phyloP scores from a whole-genome alignment of 2,797 vertebrate genomes.

The Acrossocheilus wenchowensis region DNA sequence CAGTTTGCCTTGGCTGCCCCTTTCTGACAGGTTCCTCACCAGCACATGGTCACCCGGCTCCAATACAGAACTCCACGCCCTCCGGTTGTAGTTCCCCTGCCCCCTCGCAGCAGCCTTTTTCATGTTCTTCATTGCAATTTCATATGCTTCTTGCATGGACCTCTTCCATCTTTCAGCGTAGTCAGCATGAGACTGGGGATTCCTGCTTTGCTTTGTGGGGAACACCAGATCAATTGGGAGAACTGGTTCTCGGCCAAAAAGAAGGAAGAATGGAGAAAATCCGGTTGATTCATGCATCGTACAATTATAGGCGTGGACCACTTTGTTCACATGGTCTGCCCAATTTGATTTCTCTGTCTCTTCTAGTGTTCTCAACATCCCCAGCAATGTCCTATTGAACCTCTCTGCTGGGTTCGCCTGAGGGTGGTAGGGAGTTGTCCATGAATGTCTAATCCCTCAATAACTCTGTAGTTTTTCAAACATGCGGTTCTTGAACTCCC shows the following conservation, averaged over 20 bases:
- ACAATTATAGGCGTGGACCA: no score
- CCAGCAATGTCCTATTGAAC: no score
- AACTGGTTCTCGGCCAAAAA: background rate
- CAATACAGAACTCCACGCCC: conserved; percentile 25
- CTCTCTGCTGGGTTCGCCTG: no score
- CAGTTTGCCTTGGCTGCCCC: conserved; percentile 33
- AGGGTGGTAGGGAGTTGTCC: no score
- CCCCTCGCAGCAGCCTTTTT: conserved; percentile 8
- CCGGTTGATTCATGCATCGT: no score
- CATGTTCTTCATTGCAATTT: conserved; percentile 10
- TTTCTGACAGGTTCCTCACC: conserved; percentile 40
- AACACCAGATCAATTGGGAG: conserved; percentile 37
- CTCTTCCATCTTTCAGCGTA: conserved; percentile 38
- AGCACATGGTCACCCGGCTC: conserved; percentile 49
- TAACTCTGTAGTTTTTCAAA: no score
- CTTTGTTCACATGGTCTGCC: no score
- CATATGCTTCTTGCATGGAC: conserved; percentile 52
- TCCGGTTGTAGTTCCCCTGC: conserved; percentile 44
- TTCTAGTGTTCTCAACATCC: no score
- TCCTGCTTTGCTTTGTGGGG: background rate
- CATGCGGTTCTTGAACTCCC: no score
- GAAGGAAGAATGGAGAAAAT: no score
- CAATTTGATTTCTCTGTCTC: no score
- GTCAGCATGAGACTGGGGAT: background rate
- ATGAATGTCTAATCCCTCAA: no score